phyloP scores from a whole-genome alignment of 2,888 invertebrate genomes.

The Axea sp. region DNA sequence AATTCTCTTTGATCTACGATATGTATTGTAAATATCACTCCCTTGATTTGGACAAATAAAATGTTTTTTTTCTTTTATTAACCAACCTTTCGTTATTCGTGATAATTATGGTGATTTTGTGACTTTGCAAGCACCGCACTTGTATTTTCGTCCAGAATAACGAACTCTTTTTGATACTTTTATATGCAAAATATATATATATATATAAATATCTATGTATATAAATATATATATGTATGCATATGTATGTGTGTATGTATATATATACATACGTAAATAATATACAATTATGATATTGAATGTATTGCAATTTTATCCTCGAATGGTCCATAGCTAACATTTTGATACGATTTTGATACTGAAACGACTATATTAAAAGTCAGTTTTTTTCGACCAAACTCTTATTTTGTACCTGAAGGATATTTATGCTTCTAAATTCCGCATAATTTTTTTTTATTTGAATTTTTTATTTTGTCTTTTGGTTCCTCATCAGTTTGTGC shows the following conservation, averaged over 20 bases:
- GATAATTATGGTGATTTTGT: slow-evolving; percentile 11
- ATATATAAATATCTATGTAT: slow-evolving; percentile 32
- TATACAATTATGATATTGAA: slow-evolving; percentile 44
- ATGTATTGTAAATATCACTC: slow-evolving; percentile 40
- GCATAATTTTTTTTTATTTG: background rate
- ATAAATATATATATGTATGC: slow-evolving; percentile 19
- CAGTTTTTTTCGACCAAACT: slow-evolving; percentile 19
- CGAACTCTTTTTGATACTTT: slow-evolving; percentile 58
- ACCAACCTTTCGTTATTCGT: slow-evolving; percentile 3
- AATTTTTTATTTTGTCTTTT: slow-evolving; percentile 3
- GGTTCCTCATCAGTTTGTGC: slow-evolving; percentile 9
- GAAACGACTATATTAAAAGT: slow-evolving; percentile 11
- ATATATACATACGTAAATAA: slow-evolving; percentile 38
- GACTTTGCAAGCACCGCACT: slow-evolving; percentile 20
- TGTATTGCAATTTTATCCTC: slow-evolving; percentile 45
- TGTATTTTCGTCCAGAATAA: slow-evolving; percentile 44
- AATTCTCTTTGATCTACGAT: slow-evolving; percentile 4
- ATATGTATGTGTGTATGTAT: slow-evolving; percentile 40
- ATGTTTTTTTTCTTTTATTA: slow-evolving; percentile 16
- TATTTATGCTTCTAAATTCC: slow-evolving; percentile 26
- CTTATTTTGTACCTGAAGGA: slow-evolving; percentile 39
- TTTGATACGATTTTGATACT: slow-evolving; percentile 57
- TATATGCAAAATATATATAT: slow-evolving; percentile 42
- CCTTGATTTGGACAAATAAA: slow-evolving; percentile 16
- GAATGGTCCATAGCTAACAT: slow-evolving; percentile 45